Percentiles rank a stretch among this genome's conserved stretches.
These are phyloP conservation scores for Alviniconcha strummeri DNA, from an alignment of 2,888 invertebrate species.

Conservation along the genomic window DNA sequence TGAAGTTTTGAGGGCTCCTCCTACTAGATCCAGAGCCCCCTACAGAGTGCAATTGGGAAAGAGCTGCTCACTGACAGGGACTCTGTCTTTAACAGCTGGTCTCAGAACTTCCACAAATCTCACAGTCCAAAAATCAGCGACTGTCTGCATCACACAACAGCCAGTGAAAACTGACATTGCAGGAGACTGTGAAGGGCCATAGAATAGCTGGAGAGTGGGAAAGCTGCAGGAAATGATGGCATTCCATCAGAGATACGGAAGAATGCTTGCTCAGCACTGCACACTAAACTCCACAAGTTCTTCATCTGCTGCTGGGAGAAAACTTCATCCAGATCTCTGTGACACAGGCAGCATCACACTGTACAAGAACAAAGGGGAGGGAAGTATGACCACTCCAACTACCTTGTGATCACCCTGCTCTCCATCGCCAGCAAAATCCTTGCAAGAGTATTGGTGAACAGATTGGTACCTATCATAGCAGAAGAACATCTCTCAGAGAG, in stretches of 20 bases:
- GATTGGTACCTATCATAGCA: background rate
- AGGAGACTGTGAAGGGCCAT: background rate
- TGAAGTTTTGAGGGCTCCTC: background rate
- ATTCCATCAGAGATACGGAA: background rate
- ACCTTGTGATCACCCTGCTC: background rate
- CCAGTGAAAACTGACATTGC: background rate
- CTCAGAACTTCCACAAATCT: background rate
- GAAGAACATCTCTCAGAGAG: background rate
- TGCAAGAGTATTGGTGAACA: slow-evolving; percentile 11
- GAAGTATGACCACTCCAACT: slow-evolving; percentile 9
- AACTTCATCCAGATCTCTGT: too few species aligned
- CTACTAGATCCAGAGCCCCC: background rate
- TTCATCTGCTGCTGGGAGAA: background rate
- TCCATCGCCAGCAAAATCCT: background rate
- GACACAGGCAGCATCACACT: background rate
- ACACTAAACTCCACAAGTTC: background rate
- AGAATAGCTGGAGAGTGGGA: slow-evolving; percentile 6
- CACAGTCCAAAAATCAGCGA: background rate
- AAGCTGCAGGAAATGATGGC: background rate
- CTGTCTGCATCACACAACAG: background rate
- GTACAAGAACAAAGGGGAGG: slow-evolving; percentile 7
- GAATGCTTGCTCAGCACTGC: background rate
- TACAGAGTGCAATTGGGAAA: background rate
- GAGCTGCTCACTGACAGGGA: background rate
- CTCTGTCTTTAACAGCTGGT: background rate